These are phyloP conservation scores for Meloidogyne chitwoodi DNA, from an alignment of 1,140 invertebrate genomes.

Conservation along the genomic window DNA sequence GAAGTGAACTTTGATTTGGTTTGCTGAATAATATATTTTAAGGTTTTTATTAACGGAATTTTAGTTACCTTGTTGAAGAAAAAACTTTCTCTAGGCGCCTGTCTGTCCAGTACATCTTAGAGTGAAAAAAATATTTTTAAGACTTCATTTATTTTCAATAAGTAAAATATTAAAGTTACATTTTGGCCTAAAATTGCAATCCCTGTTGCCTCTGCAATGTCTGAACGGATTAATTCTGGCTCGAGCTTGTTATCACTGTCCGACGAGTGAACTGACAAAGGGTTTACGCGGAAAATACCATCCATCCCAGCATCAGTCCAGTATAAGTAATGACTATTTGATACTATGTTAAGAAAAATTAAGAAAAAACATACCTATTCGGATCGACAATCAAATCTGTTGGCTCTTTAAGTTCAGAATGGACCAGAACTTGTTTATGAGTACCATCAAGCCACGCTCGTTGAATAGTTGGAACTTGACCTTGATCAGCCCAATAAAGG, in stretches of 20 bases:
- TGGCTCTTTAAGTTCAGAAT: slow-evolving; percentile 82
- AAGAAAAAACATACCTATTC: slow-evolving; percentile 62
- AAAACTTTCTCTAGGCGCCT: slow-evolving; percentile 82
- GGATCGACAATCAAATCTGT: slow-evolving; percentile 89
- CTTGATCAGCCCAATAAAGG: slow-evolving; percentile 84
- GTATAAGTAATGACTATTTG: slow-evolving; percentile 78
- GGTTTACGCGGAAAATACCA: slow-evolving; percentile 68
- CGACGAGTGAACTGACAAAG: slow-evolving; percentile 23
- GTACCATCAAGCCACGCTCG: slow-evolving; percentile 81
- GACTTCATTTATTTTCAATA: neutral
- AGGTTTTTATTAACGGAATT: neutral
- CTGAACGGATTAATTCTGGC: slow-evolving; percentile 72
- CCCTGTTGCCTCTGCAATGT: slow-evolving; percentile 82
- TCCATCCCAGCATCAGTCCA: slow-evolving; percentile 88
- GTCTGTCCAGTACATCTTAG: slow-evolving; percentile 87
- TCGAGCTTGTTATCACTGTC: slow-evolving; percentile 60
- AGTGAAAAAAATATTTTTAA: neutral
- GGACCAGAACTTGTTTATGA: slow-evolving; percentile 80
- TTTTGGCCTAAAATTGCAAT: slow-evolving; percentile 70
- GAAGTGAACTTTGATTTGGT: slow-evolving; percentile 71
- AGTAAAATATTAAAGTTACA: neutral
- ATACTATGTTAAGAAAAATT: neutral
- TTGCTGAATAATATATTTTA: slow-evolving; percentile 25
- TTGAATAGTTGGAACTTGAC: slow-evolving; percentile 84
- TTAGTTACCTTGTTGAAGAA: slow-evolving; percentile 59